Percentiles rank a stretch among this genome's conserved stretches.
Evolutionary conservation across 2,113 vertebrate genomes (phyloP).

Genomic region (Aptenodytes patagonicus): DNA sequence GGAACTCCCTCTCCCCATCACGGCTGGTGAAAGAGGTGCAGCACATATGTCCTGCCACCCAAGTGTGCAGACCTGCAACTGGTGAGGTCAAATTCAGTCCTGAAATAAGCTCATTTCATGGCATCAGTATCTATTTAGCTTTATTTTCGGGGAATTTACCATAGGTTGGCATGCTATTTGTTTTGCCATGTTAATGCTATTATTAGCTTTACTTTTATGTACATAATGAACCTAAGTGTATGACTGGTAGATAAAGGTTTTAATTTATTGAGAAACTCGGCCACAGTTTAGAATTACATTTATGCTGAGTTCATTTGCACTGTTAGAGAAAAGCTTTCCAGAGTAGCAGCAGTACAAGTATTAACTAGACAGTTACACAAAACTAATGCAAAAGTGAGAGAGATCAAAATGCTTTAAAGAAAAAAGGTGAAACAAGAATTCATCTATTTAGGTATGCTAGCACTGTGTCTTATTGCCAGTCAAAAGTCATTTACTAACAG

Average conservation of each 20-base stretch:
- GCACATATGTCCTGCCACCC: rapidly evolving
- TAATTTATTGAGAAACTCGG: not conserved
- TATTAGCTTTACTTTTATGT: not conserved
- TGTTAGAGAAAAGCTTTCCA: not conserved
- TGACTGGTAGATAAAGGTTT: not conserved
- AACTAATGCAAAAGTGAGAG: not conserved
- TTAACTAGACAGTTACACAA: not conserved
- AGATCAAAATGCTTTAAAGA: not conserved
- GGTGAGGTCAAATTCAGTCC: not conserved
- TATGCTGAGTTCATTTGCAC: not conserved
- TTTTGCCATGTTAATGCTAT: not conserved
- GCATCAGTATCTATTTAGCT: not conserved
- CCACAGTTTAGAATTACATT: not conserved
- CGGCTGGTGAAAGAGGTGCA: not conserved
- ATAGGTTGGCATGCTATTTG: not conserved
- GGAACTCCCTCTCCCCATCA: not conserved
- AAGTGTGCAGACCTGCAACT: not conserved
- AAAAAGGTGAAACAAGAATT: not conserved
- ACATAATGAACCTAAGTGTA: not conserved
- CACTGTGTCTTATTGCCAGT: not conserved
- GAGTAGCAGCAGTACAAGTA: not conserved
- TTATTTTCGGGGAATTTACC: not conserved
- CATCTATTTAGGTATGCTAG: not conserved
- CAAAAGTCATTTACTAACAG: not conserved
- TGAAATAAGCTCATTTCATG: not conserved